Conservation (phyloP, 1,140 invertebrate genomes). For the Trinorchestia longiramus region DNA sequence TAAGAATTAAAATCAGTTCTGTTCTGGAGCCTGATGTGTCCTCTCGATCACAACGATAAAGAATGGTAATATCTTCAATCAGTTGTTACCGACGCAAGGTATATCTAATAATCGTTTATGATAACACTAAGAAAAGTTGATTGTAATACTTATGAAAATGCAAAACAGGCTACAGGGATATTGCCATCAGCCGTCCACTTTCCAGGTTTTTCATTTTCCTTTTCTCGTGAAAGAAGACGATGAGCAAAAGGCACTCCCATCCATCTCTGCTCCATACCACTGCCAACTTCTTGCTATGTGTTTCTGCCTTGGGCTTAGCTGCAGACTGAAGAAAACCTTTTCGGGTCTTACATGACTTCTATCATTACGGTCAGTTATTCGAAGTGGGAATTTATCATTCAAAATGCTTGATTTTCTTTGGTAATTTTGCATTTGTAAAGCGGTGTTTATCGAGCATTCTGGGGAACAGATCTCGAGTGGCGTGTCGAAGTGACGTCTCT, state of each 20-base stretch:
- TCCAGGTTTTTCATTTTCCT: constrained; percentile 1
- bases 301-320: background rate
- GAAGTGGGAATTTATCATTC: background rate
- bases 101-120: background rate
- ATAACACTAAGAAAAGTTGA: background rate
- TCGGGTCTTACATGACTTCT: background rate
- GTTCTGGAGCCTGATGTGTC: background rate
- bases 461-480: no score
- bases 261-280: background rate
- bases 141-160: background rate
- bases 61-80: background rate
- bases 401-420: background rate
- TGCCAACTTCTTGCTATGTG: background rate
- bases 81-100: background rate
- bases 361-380: background rate
- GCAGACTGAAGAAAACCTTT: background rate
- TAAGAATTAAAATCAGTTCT: background rate
- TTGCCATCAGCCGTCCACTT: constrained; percentile 33
- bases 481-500: no score
- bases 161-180: background rate
- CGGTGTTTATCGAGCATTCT: no score
- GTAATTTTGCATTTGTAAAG: background rate
- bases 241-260: background rate
- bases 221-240: background rate
- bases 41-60: background rate